Conservation (phyloP, 2,797 vertebrate genomes). For the Lepus oiostolus region DNA sequence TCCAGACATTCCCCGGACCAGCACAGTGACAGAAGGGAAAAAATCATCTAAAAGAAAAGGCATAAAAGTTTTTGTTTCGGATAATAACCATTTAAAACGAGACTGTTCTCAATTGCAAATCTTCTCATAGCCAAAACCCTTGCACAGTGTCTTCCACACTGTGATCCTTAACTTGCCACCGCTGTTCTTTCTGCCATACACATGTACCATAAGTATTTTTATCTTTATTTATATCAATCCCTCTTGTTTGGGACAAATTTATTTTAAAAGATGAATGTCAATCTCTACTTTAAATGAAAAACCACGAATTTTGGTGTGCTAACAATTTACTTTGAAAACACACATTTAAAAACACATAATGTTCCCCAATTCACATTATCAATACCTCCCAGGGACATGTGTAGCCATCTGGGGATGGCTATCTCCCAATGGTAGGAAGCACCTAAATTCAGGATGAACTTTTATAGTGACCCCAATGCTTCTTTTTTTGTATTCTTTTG, state of each 20-base stretch:
- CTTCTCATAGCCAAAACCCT: not conserved
- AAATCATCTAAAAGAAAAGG: constrained; percentile 91
- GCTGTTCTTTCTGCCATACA: constrained; percentile 36
- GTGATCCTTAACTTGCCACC: not conserved
- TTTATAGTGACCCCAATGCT: not conserved
- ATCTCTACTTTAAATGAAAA: constrained; percentile 22
- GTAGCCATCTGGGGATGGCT: not conserved
- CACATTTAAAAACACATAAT: constrained; percentile 30
- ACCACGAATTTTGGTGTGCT: not conserved
- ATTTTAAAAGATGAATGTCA: constrained; percentile 40
- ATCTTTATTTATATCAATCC: not conserved
- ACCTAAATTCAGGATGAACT: not conserved
- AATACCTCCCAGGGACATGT: not conserved
- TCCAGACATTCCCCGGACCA: constrained; percentile 95
- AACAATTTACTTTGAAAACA: constrained; percentile 44
- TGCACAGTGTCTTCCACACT: constrained; percentile 10
- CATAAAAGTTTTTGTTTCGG: constrained; percentile 67
- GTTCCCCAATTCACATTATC: not conserved
- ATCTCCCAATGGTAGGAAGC: not conserved
- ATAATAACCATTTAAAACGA: constrained; percentile 46
- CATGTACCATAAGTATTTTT: not conserved
- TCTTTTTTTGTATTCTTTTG: constrained; percentile 6
- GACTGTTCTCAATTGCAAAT: constrained; percentile 23
- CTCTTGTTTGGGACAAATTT: not conserved
- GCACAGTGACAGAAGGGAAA: constrained; percentile 94